phyloP scores from a whole-genome alignment of 2,113 vertebrate species.

The Perccottus glenii region DNA sequence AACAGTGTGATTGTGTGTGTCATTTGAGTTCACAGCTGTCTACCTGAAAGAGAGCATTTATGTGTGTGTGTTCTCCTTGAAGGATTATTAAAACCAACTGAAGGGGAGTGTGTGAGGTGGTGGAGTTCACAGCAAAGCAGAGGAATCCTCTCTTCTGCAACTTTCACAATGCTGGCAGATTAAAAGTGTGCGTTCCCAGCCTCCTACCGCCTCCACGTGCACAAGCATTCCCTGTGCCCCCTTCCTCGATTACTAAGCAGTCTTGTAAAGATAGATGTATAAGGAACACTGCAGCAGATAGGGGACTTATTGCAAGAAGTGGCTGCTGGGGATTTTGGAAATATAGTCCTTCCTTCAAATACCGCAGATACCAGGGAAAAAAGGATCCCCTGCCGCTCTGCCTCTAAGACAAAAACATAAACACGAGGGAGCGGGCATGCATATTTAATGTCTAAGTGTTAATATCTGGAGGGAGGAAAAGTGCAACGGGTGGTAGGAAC shows the following conservation, averaged over 20 bases:
- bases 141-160: slow-evolving; percentile 64
- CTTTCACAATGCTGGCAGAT: slow-evolving; percentile 67
- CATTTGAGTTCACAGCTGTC: slow-evolving; percentile 15
- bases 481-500: slow-evolving; percentile 43
- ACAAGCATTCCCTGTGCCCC: background rate
- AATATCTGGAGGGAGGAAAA: slow-evolving; percentile 65
- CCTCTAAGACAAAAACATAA: slow-evolving; percentile 67
- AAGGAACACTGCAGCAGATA: slow-evolving; percentile 29
- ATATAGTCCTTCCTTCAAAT: slow-evolving; percentile 12
- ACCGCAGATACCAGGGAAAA: slow-evolving; percentile 13
- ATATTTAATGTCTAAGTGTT: slow-evolving; percentile 70
- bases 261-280: slow-evolving; percentile 27
- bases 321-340: background rate
- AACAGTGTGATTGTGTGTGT: slow-evolving; percentile 20
- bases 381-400: slow-evolving; percentile 29
- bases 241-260: slow-evolving; percentile 16
- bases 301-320: slow-evolving; percentile 7
- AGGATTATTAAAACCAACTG: slow-evolving; percentile 25
- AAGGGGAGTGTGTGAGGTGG: slow-evolving; percentile 12
- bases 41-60: slow-evolving; percentile 24
- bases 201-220: slow-evolving; percentile 41
- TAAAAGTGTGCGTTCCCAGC: slow-evolving; percentile 61
- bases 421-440: slow-evolving; percentile 65
- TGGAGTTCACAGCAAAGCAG: slow-evolving; percentile 48
- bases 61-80: slow-evolving; percentile 10